A percentile compares a stretch with the other conserved stretches of the same genome.
Conservation (phyloP, 2,113 vertebrate species). For the Acanthochromis polyacanthus region DNA sequence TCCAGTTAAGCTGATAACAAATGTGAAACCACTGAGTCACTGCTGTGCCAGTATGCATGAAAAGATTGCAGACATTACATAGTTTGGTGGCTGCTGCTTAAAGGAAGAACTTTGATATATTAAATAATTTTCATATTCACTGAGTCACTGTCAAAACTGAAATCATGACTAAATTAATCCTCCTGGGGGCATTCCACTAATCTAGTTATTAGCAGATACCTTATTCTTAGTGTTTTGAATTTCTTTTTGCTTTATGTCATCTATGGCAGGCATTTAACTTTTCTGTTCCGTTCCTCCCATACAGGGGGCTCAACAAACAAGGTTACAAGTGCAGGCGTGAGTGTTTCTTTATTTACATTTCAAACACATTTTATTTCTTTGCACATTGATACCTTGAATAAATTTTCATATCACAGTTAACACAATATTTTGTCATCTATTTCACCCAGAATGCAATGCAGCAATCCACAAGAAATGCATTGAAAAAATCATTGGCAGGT, state of each 20-base stretch:
- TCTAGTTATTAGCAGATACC: neutral
- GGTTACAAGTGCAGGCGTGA: slow-evolving; percentile 99
- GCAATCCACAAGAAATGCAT: slow-evolving; percentile 99
- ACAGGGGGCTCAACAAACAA: slow-evolving; percentile 97
- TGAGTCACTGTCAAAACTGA: neutral
- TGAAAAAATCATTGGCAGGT: slow-evolving; percentile 95
- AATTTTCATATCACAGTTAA: neutral
- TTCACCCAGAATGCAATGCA: slow-evolving; percentile 94
- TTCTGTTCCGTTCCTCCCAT: slow-evolving; percentile 41
- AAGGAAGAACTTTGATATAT: too few relatives aligned
- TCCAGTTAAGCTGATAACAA: neutral
- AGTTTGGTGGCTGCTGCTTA: neutral
- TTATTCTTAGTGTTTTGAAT: neutral
- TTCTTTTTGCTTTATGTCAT: neutral
- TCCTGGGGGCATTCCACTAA: neutral
- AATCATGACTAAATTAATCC: neutral
- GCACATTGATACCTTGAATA: neutral
- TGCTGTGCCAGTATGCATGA: neutral
- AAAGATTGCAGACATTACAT: neutral
- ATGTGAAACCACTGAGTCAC: neutral
- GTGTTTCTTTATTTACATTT: slow-evolving; percentile 68
- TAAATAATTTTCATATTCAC: too few relatives aligned
- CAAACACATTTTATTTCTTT: neutral
- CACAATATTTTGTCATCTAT: slow-evolving; percentile 24
- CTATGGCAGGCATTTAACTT: neutral